phyloP scores from a whole-genome alignment of 35 echinoderm and acorn worm species.

The Diadema setosum region DNA sequence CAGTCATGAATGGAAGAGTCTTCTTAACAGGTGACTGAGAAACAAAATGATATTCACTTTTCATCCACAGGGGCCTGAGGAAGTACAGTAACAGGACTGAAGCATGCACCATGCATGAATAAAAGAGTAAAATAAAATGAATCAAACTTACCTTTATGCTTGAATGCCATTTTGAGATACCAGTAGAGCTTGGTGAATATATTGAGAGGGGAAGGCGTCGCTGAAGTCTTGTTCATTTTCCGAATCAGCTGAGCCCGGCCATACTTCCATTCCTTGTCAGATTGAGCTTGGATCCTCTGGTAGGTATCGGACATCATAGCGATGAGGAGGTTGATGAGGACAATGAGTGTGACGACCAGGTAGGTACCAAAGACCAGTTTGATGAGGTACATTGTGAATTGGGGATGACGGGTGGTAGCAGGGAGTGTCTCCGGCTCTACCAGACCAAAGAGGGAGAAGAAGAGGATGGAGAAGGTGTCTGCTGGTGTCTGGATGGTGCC shows the following conservation, averaged over 20 bases:
- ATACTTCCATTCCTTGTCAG: conserved; percentile 98
- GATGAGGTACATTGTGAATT: conserved; percentile 53
- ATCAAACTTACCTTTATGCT: conserved; percentile 70
- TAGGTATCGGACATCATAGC: conserved; percentile 99
- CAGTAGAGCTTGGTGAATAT: conserved; percentile 82
- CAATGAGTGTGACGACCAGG: conserved; percentile 97
- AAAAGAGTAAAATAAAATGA: not conserved
- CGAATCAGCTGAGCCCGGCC: conserved; percentile 93
- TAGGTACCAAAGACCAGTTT: conserved; percentile 95
- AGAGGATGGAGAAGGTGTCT: conserved; percentile 84
- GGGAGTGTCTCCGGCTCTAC: conserved; percentile 81
- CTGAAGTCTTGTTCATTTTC: conserved; percentile 92
- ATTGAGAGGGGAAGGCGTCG: conserved; percentile 89
- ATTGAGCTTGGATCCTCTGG: conserved; percentile 97
- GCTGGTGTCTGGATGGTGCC: conserved; percentile 62
- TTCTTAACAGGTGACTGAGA: no score
- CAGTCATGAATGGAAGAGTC: no score
- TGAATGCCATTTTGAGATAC: conserved; percentile 74
- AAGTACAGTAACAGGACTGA: no score
- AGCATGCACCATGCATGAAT: no score
- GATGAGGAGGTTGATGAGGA: conserved; percentile 94
- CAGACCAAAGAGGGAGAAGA: conserved; percentile 93
- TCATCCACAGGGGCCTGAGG: no score
- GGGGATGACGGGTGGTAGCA: conserved; percentile 47
- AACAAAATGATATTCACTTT: no score